phyloP scores from a whole-genome alignment of 1,140 invertebrate genomes.

The Ips nitidus region DNA sequence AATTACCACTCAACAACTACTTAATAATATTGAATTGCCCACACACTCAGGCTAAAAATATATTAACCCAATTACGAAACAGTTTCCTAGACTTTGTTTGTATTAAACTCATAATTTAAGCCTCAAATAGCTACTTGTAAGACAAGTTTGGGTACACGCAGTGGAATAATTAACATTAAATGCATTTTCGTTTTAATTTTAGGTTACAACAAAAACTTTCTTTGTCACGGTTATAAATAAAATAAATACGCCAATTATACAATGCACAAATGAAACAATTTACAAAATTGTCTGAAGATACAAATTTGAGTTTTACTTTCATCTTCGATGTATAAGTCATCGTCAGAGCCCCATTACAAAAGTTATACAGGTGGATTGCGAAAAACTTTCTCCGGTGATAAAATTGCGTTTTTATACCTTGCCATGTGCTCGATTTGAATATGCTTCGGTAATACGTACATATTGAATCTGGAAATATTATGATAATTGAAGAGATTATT shows the following conservation, averaged over 20 bases:
- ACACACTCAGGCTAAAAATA: too few relatives aligned
- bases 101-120: too few relatives aligned
- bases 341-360: neutral
- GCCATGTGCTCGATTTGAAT: neutral
- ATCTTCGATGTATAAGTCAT: neutral
- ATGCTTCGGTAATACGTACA: neutral
- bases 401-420: neutral
- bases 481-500: too few relatives aligned
- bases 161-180: too few relatives aligned
- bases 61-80: too few relatives aligned
- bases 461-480: too few relatives aligned
- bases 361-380: neutral
- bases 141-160: too few relatives aligned
- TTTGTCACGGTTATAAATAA: neutral
- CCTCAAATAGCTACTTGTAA: too few relatives aligned
- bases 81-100: too few relatives aligned
- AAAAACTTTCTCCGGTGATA: slow-evolving; percentile 3
- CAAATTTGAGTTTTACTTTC: neutral
- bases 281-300: neutral
- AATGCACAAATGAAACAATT: neutral
- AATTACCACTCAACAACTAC: too few relatives aligned
- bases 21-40: too few relatives aligned
- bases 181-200: too few relatives aligned
- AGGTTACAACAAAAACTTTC: neutral
- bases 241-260: neutral